These are phyloP conservation scores for Drosophila borealis DNA, from an alignment of 2,888 invertebrate species.

Conservation along the genomic window DNA sequence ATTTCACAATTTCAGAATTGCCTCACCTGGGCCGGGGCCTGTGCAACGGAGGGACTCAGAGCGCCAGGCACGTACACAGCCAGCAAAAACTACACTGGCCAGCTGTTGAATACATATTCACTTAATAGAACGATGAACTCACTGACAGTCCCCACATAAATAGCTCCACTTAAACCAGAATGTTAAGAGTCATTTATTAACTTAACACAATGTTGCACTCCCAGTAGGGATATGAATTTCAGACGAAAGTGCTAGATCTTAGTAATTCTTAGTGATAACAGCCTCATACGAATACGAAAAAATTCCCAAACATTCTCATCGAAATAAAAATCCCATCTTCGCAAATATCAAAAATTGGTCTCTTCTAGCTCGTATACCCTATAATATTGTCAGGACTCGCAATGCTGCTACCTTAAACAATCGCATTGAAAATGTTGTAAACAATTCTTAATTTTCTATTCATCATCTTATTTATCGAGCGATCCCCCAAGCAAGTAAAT, in stretches of 20 bases:
- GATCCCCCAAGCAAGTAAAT: constrained; percentile 31
- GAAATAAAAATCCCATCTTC: too few species aligned
- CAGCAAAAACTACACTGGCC: constrained; percentile 10
- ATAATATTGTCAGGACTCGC: too few species aligned
- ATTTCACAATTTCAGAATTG: constrained; percentile 63
- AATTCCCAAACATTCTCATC: too few species aligned
- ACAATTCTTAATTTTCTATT: constrained; percentile 3
- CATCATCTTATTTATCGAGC: not conserved
- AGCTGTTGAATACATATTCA: constrained; percentile 3
- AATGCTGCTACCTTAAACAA: too few species aligned
- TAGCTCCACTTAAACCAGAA: not conserved
- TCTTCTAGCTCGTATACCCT: too few species aligned
- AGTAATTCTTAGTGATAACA: not conserved
- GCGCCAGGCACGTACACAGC: constrained; percentile 57
- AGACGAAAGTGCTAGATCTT: not conserved
- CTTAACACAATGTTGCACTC: not conserved
- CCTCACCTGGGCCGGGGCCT: constrained; percentile 52
- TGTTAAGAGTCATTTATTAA: constrained; percentile 5
- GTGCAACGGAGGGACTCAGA: constrained; percentile 23
- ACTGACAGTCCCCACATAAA: not conserved
- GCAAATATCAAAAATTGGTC: too few species aligned
- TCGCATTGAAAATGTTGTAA: too few species aligned
- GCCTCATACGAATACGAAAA: too few species aligned
- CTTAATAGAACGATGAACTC: constrained; percentile 22
- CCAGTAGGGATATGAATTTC: not conserved